Base-by-base conservation (phyloP, 2,888 invertebrate species). In the Molorchus minor region DNA sequence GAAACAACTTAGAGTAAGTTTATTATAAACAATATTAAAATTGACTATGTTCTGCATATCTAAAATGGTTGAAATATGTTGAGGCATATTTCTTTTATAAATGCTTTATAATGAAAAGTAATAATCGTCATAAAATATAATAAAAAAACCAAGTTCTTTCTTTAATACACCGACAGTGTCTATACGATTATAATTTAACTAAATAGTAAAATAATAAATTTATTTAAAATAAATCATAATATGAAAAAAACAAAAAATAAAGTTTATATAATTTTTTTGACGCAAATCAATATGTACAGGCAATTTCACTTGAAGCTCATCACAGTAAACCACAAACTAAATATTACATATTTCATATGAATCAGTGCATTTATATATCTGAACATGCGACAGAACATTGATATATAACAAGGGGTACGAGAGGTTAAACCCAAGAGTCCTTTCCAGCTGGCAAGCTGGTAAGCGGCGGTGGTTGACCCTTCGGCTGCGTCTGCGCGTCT, bases 261-360 rank as follows among this genome's bases (percentile, higher is more conserved):
- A 69, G 59, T 74, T 70, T 73, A 76, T 62, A 65, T 69, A 77
- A 72, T 74, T 75, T 75, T 73, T 73, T 74, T 70, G 75, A 76
- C 67, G 74, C 75, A 75, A 77, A 79, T 68, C 71, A 76, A 76
- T 79, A 79, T 79, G 71, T 79, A 80, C 79, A 79, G 76, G 77
- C 77, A 77, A 76, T 77, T 76, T 75, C 74, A 77, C 75, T 78
- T 76, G 75, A 79, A 79, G 79, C 79, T 79, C 78, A 80, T 80
- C 80, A 80, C 80, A 80, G 80, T 79, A 80, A 79, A 78, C 77
- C 75, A 79, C 75, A 76, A 79, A 79, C 77, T 77, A 78, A 80
- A 79, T 74, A 76, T 71, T 78, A 77, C 75, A 78, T 78, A 76
- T 77, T 77, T 77, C 73, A 75, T 77, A 77, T 76, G 77, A 77